Percentiles rank a stretch among this genome's conserved stretches.
Conservation (phyloP, 2,113 vertebrate species). For the Maccullochella peelii region DNA sequence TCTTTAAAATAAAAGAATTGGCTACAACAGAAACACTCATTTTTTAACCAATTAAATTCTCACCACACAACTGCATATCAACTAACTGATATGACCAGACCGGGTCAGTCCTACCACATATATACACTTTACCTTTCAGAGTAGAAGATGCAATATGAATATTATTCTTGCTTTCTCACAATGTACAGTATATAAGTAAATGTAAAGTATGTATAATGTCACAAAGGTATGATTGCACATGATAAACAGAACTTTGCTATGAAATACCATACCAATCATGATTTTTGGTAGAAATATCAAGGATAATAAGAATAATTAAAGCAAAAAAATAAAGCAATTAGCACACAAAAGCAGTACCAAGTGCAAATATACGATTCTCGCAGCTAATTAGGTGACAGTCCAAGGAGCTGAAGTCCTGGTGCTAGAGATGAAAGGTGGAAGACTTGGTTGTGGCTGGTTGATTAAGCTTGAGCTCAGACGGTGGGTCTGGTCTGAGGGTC, state of each 20-base stretch:
- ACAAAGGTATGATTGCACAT: background rate
- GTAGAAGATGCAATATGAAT: background rate
- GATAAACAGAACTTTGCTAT: background rate
- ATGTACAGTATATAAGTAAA: background rate
- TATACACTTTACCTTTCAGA: background rate
- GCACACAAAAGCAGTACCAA: background rate
- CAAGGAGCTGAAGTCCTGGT: background rate
- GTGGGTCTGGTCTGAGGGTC: slow-evolving; percentile 29
- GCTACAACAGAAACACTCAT: background rate
- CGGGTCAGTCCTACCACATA: background rate
- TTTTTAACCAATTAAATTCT: background rate
- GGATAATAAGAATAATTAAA: background rate
- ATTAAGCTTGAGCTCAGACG: slow-evolving; percentile 25
- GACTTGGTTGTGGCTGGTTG: slow-evolving; percentile 10
- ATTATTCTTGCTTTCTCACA: too few species aligned
- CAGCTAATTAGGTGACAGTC: slow-evolving; percentile 21
- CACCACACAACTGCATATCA: background rate
- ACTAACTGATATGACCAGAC: background rate
- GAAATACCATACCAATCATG: background rate
- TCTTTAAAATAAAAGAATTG: background rate
- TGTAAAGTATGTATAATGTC: background rate
- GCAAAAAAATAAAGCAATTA: background rate
- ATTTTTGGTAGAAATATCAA: background rate
- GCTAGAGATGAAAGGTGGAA: background rate
- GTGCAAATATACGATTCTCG: background rate